A percentile compares a stretch with the other conserved stretches of the same genome.
Evolutionary conservation across 92 coral and sea anemone species (phyloP).

Genomic region (Paramuricea clavata): DNA sequence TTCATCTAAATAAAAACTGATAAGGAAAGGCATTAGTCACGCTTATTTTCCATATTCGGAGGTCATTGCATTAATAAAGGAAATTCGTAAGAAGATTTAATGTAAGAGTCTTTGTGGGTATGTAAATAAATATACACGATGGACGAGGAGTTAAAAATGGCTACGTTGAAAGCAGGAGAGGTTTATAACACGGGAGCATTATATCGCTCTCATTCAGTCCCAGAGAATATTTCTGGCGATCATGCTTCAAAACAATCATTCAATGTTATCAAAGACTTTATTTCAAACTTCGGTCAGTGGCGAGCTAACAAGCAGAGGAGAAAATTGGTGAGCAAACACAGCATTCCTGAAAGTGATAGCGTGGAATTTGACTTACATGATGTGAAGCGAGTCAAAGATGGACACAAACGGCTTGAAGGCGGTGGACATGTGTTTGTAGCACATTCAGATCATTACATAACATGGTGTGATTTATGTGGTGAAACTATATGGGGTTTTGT

Average conservation of each 20-base stretch:
- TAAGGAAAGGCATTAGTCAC: constrained; percentile 9
- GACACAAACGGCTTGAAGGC: constrained; percentile 63
- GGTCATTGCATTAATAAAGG: constrained; percentile 14
- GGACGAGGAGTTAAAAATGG: constrained; percentile 36
- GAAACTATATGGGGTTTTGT: constrained; percentile 98
- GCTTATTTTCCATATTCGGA: constrained; percentile 11
- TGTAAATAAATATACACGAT: background rate
- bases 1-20: background rate
- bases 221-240: constrained; percentile 43
- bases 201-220: constrained; percentile 48
- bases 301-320: constrained; percentile 79
- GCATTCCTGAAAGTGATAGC: constrained; percentile 73
- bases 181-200: constrained; percentile 12
- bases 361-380: constrained; percentile 69
- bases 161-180: constrained; percentile 34
- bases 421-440: constrained; percentile 91
- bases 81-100: constrained; percentile 12
- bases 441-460: constrained; percentile 81
- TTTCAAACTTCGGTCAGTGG: constrained; percentile 83
- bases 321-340: constrained; percentile 58
- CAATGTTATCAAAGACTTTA: constrained; percentile 81
- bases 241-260: constrained; percentile 40
- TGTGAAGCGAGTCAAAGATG: constrained; percentile 37
- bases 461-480: constrained; percentile 99
- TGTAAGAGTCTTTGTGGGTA: background rate